phyloP scores from a whole-genome alignment of 1,140 invertebrate species.

The Drosophila arawakana region DNA sequence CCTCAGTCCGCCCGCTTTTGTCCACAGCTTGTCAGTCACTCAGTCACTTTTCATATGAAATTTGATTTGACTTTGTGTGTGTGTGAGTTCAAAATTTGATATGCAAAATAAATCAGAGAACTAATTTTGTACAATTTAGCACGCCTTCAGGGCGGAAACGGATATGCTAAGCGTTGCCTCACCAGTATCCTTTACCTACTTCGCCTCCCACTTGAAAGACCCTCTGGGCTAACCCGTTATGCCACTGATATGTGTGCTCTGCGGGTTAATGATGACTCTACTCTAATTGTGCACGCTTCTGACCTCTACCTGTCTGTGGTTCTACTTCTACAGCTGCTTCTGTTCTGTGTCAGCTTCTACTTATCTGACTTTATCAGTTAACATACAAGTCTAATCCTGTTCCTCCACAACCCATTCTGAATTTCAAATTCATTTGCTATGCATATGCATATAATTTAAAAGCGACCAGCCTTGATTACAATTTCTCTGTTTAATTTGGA shows the following conservation, averaged over 20 bases:
- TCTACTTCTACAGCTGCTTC: not conserved
- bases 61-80: conserved; percentile 37
- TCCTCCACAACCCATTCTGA: not conserved
- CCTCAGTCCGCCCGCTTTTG: not conserved
- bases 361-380: conserved; percentile 21
- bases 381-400: conserved; percentile 12
- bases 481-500: conserved; percentile 10
- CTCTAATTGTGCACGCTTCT: conserved; percentile 22
- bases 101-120: conserved; percentile 59
- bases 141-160: conserved; percentile 49
- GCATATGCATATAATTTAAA: conserved; percentile 24
- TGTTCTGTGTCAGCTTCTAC: not conserved
- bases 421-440: conserved; percentile 14
- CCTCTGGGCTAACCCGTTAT: not conserved
- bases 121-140: conserved; percentile 58
- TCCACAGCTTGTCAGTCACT: not conserved
- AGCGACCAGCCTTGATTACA: conserved; percentile 16
- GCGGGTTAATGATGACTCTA: conserved; percentile 19
- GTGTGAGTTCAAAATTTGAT: conserved; percentile 42
- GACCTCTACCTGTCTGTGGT: conserved; percentile 12
- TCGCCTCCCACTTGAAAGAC: not conserved
- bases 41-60: conserved; percentile 36
- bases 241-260: conserved; percentile 1
- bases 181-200: not conserved
- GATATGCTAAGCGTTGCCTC: conserved; percentile 20